Evolutionary conservation across 1,140 invertebrate species (phyloP).

Genomic region (Neocloeon triangulifer): DNA sequence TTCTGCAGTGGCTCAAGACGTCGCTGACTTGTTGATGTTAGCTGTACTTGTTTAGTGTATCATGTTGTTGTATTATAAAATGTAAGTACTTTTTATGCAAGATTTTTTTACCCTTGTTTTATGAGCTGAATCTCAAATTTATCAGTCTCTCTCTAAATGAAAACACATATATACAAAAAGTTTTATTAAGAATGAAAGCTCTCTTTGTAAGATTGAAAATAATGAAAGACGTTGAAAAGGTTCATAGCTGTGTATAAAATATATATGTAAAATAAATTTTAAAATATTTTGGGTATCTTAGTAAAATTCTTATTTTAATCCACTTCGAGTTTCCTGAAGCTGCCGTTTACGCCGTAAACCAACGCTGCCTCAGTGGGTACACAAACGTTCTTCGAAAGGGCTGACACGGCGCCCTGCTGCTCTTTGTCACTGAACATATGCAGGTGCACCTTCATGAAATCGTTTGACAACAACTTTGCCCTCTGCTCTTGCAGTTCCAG

Average conservation of each 20-base stretch:
- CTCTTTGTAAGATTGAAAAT: too few species aligned
- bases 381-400: constrained; percentile 26
- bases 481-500: constrained; percentile 29
- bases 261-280: background rate
- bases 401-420: constrained; percentile 44
- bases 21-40: constrained; percentile 43
- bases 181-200: too few species aligned
- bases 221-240: too few species aligned
- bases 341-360: constrained; percentile 42
- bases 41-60: too few species aligned
- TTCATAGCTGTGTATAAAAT: too few species aligned
- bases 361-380: constrained; percentile 27
- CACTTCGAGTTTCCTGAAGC: constrained; percentile 54
- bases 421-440: constrained; percentile 41
- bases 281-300: background rate
- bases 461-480: constrained; percentile 28
- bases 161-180: too few species aligned
- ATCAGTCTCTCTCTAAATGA: too few species aligned
- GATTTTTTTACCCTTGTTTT: too few species aligned
- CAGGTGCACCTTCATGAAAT: constrained; percentile 33
- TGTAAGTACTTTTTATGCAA: too few species aligned
- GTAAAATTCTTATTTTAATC: constrained; percentile 23
- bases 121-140: too few species aligned
- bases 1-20: constrained; percentile 52
- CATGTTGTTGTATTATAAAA: too few species aligned